These are phyloP conservation scores for Drosophila quinaria DNA, from an alignment of 2,888 invertebrate genomes.

Conservation along the genomic window DNA sequence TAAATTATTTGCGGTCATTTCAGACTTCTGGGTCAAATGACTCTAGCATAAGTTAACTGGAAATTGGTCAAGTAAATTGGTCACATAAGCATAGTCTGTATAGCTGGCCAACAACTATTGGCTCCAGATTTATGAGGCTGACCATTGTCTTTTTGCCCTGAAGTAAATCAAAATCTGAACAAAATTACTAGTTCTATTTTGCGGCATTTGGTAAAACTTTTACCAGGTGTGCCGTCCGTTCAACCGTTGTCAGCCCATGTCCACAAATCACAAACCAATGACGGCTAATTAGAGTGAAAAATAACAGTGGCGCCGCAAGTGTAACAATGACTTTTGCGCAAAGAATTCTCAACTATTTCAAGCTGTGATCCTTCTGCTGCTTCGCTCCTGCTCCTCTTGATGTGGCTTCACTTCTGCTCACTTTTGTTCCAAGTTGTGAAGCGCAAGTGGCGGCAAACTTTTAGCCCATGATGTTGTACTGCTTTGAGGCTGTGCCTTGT, in stretches of 20 bases:
- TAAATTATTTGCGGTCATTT: slow-evolving; percentile 66
- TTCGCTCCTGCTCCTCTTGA: slow-evolving; percentile 7
- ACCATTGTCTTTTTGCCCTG: slow-evolving; percentile 20
- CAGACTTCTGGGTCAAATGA: slow-evolving; percentile 34
- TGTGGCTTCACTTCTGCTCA: slow-evolving; percentile 14
- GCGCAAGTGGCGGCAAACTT: slow-evolving; percentile 78
- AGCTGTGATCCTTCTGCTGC: slow-evolving; percentile 41
- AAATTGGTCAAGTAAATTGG: slow-evolving; percentile 62
- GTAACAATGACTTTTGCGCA: slow-evolving; percentile 74
- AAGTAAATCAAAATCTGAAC: slow-evolving; percentile 69
- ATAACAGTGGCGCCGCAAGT: slow-evolving; percentile 55
- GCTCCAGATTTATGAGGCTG: slow-evolving; percentile 44
- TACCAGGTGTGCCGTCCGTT: slow-evolving; percentile 43
- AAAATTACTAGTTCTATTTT: slow-evolving; percentile 56
- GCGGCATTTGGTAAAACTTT: slow-evolving; percentile 46
- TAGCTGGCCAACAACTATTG: slow-evolving; percentile 35
- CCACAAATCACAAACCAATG: slow-evolving; percentile 80
- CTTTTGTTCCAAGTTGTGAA: slow-evolving; percentile 75
- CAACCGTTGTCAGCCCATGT: slow-evolving; percentile 24
- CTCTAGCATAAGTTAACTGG: slow-evolving; percentile 42
- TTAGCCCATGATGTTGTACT: slow-evolving; percentile 60
- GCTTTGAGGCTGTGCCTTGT: slow-evolving; percentile 27
- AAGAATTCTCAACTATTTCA: slow-evolving; percentile 71
- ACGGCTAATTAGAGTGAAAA: slow-evolving; percentile 78
- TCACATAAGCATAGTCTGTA: slow-evolving; percentile 4